These are phyloP conservation scores for Camarhynchus parvulus DNA, from an alignment of 2,113 vertebrate species.

Conservation along the genomic window DNA sequence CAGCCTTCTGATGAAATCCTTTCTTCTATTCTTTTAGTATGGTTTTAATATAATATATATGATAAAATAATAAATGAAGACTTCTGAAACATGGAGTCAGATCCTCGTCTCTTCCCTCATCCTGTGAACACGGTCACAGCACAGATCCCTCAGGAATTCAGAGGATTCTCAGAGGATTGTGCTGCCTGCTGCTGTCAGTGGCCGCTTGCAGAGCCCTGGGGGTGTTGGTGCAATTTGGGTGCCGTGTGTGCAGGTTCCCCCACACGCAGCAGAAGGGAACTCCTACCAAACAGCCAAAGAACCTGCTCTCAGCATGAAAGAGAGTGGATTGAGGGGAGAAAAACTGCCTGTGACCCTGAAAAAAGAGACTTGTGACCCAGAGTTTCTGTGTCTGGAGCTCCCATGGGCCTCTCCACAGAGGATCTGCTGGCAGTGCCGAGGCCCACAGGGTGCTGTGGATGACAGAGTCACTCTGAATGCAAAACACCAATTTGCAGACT, in stretches of 20 bases:
- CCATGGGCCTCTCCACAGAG: rapidly evolving
- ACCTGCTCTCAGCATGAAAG: neutral
- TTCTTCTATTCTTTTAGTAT: too few relatives aligned
- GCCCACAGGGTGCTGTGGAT: neutral
- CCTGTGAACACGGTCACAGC: too few relatives aligned
- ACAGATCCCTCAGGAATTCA: neutral
- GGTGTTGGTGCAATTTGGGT: neutral
- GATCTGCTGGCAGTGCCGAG: neutral
- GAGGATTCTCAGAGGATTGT: neutral
- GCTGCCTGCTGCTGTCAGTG: neutral
- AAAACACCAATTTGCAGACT: conserved; percentile 3
- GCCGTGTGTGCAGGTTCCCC: neutral
- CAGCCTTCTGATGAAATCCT: too few relatives aligned
- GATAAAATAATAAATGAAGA: too few relatives aligned
- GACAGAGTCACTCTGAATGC: neutral
- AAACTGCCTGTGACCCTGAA: neutral
- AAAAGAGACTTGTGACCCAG: neutral
- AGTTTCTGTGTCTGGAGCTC: neutral
- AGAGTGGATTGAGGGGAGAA: neutral
- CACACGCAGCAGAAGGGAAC: neutral
- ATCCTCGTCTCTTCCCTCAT: too few relatives aligned
- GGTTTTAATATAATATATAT: too few relatives aligned
- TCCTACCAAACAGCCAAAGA: neutral
- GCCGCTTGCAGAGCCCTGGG: neutral
- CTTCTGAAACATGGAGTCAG: too few relatives aligned